Evolutionary conservation across 2,888 invertebrate species (phyloP).

Genomic region (Marronus borbonicus): DNA sequence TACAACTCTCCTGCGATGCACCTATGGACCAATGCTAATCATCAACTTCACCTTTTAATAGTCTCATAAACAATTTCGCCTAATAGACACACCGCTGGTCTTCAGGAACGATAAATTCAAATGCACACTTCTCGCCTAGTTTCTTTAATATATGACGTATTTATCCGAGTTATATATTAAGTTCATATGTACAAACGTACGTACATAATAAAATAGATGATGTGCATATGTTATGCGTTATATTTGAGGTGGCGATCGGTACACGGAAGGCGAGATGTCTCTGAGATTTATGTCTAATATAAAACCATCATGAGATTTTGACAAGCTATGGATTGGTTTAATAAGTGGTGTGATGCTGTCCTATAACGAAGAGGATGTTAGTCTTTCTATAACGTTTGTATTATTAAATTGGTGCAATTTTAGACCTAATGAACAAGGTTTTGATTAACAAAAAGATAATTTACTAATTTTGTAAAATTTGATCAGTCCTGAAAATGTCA

Average conservation of each 20-base stretch:
- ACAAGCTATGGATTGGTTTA: slow-evolving; percentile 35
- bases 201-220: slow-evolving; percentile 35
- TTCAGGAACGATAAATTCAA: not conserved
- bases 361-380: not conserved
- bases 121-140: slow-evolving; percentile 6
- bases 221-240: slow-evolving; percentile 30
- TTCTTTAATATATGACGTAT: slow-evolving; percentile 22
- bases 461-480: too few species aligned
- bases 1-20: too few species aligned
- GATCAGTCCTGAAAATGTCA: too few species aligned
- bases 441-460: too few species aligned
- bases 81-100: not conserved
- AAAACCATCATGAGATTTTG: slow-evolving; percentile 34
- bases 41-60: not conserved
- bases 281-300: slow-evolving; percentile 29
- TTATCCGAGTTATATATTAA: slow-evolving; percentile 26
- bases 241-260: slow-evolving; percentile 25
- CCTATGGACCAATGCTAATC: too few species aligned
- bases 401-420: not conserved
- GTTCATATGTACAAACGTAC: slow-evolving; percentile 12
- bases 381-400: not conserved
- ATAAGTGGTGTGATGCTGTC: slow-evolving; percentile 7
- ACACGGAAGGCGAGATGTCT: slow-evolving; percentile 26
- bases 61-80: slow-evolving; percentile 16
- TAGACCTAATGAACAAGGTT: too few species aligned